A percentile compares a stretch with the other conserved stretches of the same genome.
These are phyloP conservation scores for Chroicocephalus ridibundus DNA, from an alignment of 2,113 vertebrate species.

Conservation along the genomic window DNA sequence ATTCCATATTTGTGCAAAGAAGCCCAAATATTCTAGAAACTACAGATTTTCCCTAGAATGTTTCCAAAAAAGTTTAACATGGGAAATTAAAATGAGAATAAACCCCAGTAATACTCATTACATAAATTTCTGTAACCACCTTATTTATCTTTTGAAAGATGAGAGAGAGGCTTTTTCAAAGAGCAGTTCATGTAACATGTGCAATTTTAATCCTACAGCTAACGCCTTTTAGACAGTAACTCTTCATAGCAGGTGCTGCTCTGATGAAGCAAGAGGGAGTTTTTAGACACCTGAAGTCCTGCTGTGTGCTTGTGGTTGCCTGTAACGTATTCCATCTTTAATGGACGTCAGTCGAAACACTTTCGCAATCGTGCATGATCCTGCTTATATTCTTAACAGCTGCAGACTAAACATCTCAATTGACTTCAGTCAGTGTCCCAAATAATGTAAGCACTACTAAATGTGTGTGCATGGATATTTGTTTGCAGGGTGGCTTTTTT, in stretches of 20 bases:
- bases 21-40: background rate
- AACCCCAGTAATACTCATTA: background rate
- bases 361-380: background rate
- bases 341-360: background rate
- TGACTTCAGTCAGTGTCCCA: background rate
- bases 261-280: background rate
- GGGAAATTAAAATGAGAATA: background rate
- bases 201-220: background rate
- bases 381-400: background rate
- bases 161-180: background rate
- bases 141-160: background rate
- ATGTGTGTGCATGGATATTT: background rate
- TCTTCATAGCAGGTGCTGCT: background rate
- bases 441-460: background rate
- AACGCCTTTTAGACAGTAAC: background rate
- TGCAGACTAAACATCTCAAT: conserved; percentile 38
- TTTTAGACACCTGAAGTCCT: conserved; percentile 7
- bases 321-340: background rate
- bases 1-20: background rate
- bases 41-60: background rate
- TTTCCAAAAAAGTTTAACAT: background rate
- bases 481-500: background rate
- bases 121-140: background rate
- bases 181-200: rapidly evolving
- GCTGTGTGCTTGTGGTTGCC: background rate